A percentile compares a stretch with the other conserved stretches of the same genome.
These are phyloP conservation scores for Xerus inauris DNA, from an alignment of 2,113 vertebrate genomes.

Conservation along the genomic window DNA sequence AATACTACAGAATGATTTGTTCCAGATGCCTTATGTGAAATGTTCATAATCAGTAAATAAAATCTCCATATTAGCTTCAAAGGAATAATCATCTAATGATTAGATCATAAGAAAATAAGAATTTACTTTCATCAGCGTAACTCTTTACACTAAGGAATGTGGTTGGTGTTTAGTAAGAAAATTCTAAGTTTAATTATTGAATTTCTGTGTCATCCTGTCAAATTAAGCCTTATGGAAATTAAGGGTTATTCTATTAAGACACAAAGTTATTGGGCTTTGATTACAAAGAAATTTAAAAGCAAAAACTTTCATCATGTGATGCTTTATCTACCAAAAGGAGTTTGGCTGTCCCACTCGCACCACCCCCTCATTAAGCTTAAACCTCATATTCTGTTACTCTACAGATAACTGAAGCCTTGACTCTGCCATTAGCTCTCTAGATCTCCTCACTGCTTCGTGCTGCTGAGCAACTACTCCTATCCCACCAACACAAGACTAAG, in stretches of 20 bases:
- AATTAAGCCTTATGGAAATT: neutral
- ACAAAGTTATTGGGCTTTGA: neutral
- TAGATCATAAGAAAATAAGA: neutral
- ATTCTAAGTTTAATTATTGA: neutral
- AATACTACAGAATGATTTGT: neutral
- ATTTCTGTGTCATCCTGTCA: neutral
- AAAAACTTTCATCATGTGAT: neutral
- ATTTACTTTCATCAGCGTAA: neutral
- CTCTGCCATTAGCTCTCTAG: neutral
- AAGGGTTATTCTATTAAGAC: neutral
- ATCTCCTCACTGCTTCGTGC: neutral
- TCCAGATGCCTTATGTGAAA: neutral
- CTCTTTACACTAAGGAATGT: neutral
- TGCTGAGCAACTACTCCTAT: neutral
- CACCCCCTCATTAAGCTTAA: neutral
- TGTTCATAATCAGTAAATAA: neutral
- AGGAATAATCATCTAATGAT: neutral
- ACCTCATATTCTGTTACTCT: neutral
- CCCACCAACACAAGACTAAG: neutral
- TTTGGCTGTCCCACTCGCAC: neutral
- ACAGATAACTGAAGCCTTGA: neutral
- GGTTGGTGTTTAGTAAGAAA: neutral
- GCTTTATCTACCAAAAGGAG: neutral
- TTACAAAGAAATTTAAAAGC: neutral
- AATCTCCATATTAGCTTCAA: constrained; percentile 6